A percentile compares a stretch with the other conserved stretches of the same genome.
Conservation (phyloP, 2,113 vertebrate species). For the Semnornis frantzii region DNA sequence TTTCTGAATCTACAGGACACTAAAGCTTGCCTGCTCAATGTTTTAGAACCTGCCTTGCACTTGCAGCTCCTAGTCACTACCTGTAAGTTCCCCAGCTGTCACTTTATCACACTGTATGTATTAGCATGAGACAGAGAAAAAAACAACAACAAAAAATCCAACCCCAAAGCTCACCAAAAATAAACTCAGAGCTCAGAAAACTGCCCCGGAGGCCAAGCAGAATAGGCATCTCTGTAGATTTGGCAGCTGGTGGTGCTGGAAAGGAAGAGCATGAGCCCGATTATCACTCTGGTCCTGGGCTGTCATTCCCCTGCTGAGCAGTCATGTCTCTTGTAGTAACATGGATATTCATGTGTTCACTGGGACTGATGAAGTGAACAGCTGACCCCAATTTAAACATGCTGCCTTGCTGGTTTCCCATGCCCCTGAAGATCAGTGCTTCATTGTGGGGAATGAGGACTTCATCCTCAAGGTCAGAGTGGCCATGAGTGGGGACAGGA, state of each 20-base stretch:
- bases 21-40: no score
- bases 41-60: no score
- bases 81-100: no score
- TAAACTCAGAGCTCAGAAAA: no score
- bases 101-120: no score
- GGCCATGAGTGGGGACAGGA: rapidly evolving
- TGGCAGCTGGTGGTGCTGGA: background rate
- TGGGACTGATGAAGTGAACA: background rate
- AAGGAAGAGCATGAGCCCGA: background rate
- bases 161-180: no score
- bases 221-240: background rate
- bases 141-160: no score
- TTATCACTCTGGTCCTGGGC: background rate
- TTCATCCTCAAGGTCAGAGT: background rate
- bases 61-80: no score
- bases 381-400: background rate
- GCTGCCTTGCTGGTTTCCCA: rapidly evolving
- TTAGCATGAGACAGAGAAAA: no score
- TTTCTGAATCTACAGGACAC: no score
- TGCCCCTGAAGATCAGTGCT: background rate
- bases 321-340: background rate
- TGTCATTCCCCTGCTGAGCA: background rate
- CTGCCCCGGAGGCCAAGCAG: no score
- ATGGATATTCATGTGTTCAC: background rate
- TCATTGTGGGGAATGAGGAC: background rate